phyloP scores from a whole-genome alignment of 35 echinoderm and acorn worm species.

The Hemicentrotus pulcherrimus region DNA sequence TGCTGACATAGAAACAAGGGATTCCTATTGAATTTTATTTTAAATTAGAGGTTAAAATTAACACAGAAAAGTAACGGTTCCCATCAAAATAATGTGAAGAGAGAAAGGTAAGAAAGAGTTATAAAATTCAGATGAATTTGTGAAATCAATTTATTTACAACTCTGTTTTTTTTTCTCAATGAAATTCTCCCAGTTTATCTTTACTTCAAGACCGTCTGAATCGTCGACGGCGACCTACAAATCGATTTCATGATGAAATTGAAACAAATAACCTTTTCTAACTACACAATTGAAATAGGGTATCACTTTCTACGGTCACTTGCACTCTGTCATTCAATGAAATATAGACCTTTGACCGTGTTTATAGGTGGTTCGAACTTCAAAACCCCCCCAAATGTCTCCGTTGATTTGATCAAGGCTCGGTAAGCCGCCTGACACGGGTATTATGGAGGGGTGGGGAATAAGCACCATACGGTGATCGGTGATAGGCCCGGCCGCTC shows the following conservation, averaged over 20 bases:
- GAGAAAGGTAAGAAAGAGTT: neutral
- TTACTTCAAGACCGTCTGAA: neutral
- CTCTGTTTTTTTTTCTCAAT: neutral
- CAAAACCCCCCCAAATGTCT: neutral
- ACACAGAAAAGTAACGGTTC: too few species aligned
- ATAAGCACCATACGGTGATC: constrained; percentile 24
- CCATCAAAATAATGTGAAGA: neutral
- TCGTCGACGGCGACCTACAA: neutral
- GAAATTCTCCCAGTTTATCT: neutral
- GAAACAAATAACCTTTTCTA: neutral
- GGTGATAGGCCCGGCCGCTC: neutral
- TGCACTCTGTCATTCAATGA: neutral
- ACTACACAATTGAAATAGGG: neutral
- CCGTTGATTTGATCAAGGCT: neutral
- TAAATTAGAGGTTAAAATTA: too few species aligned
- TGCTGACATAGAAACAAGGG: too few species aligned
- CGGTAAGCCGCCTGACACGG: neutral
- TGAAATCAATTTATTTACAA: neutral
- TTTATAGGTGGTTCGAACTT: neutral
- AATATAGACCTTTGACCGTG: constrained; percentile 1
- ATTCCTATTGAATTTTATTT: too few species aligned
- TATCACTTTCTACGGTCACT: neutral
- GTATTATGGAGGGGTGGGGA: neutral
- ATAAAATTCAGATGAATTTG: neutral
- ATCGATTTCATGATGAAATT: neutral